phyloP scores from a whole-genome alignment of 2,888 invertebrate genomes.

The Pyrgus malvae region DNA sequence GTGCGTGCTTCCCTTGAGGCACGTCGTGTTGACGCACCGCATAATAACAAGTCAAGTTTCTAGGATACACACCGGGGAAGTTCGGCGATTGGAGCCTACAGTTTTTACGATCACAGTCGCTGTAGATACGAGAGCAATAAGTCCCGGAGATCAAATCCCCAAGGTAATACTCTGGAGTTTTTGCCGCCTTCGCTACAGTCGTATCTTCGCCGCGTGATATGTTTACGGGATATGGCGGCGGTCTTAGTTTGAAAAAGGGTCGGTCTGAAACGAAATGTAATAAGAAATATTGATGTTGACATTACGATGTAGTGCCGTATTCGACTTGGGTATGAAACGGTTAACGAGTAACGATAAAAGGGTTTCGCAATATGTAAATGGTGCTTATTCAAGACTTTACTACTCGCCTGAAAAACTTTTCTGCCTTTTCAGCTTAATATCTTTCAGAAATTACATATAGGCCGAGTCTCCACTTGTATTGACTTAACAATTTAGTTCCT shows the following conservation, averaged over 20 bases:
- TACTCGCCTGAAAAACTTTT: not conserved
- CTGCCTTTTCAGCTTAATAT: not conserved
- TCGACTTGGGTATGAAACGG: slow-evolving; percentile 15
- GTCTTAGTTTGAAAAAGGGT: slow-evolving; percentile 76
- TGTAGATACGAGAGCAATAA: slow-evolving; percentile 95
- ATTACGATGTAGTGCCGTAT: slow-evolving; percentile 19
- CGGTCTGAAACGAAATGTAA: slow-evolving; percentile 62
- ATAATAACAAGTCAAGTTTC: slow-evolving; percentile 97
- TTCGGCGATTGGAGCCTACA: slow-evolving; percentile 96
- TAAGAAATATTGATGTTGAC: slow-evolving; percentile 31
- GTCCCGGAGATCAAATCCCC: slow-evolving; percentile 95
- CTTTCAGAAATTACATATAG: too few species aligned
- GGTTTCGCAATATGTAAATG: slow-evolving; percentile 4
- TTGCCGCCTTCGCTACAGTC: slow-evolving; percentile 65
- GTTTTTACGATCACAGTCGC: slow-evolving; percentile 94
- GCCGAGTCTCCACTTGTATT: too few species aligned
- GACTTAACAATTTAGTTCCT: too few species aligned
- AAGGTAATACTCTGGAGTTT: slow-evolving; percentile 85
- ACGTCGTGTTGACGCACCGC: slow-evolving; percentile 93
- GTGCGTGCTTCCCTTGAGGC: slow-evolving; percentile 92
- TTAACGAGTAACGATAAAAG: slow-evolving; percentile 20
- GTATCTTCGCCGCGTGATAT: slow-evolving; percentile 72
- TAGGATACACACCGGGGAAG: slow-evolving; percentile 95
- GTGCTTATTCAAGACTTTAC: not conserved
- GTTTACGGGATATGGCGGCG: slow-evolving; percentile 73